Percentiles rank a stretch among this genome's conserved stretches.
phyloP scores from a whole-genome alignment of 2,888 invertebrate species.

The Deilephila porcellus region DNA sequence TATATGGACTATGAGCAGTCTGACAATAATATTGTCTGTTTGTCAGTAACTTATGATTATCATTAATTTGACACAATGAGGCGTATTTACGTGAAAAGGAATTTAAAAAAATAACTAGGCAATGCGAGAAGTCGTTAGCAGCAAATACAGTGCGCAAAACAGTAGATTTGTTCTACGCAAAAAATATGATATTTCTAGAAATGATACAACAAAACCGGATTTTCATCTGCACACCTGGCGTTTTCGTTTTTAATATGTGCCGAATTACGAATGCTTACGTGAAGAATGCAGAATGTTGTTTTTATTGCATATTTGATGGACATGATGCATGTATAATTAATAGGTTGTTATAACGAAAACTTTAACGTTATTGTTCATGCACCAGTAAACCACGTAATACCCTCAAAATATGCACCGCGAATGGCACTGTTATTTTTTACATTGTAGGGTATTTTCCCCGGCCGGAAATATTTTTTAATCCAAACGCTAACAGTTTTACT shows the following conservation, averaged over 20 bases:
- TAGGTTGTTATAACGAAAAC: constrained; percentile 27
- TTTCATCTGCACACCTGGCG: neutral
- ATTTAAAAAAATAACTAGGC: too few relatives aligned
- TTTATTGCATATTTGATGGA: constrained; percentile 9
- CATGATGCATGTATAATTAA: constrained; percentile 32
- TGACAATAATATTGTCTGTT: too few relatives aligned
- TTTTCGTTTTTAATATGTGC: constrained; percentile 6
- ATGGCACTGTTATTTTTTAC: neutral
- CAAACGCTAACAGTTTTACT: neutral
- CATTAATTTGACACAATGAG: too few relatives aligned
- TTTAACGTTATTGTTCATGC: constrained; percentile 19
- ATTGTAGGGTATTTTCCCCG: neutral
- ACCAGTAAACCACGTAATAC: constrained; percentile 9
- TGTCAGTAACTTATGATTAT: too few relatives aligned
- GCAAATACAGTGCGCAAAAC: neutral
- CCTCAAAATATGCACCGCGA: neutral
- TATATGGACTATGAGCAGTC: too few relatives aligned
- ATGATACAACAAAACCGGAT: neutral
- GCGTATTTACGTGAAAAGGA: too few relatives aligned
- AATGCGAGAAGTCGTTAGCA: too few relatives aligned
- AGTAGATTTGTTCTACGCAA: too few relatives aligned
- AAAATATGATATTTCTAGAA: too few relatives aligned
- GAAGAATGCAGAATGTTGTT: constrained; percentile 23
- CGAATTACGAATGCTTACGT: constrained; percentile 20
- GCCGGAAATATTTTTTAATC: constrained; percentile 6